Conservation (phyloP, 2,113 vertebrate species). For the Rhinichthys klamathensis region DNA sequence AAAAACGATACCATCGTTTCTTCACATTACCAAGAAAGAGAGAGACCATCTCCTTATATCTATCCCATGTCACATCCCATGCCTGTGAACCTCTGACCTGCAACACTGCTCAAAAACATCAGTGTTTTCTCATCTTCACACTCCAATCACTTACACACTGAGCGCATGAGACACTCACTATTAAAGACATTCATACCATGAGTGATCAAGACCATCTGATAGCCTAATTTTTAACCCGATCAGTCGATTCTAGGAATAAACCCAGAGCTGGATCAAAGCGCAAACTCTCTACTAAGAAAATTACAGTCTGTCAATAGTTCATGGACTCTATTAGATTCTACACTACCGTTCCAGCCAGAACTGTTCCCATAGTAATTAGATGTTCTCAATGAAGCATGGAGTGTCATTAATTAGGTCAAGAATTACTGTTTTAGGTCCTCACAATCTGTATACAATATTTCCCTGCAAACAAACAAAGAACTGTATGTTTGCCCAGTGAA, state of each 20-base stretch:
- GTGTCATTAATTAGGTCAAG: constrained; percentile 5
- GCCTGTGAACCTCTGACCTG: constrained; percentile 25
- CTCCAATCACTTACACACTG: constrained; percentile 1
- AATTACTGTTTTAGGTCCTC: not conserved
- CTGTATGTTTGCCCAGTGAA: not conserved
- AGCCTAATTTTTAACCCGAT: not conserved
- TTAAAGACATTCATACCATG: not conserved
- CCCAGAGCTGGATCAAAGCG: not conserved
- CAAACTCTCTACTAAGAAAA: not conserved
- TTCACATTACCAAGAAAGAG: not conserved
- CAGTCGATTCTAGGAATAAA: not conserved
- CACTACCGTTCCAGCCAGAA: not conserved
- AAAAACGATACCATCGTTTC: not conserved
- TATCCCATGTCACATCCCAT: constrained; percentile 31
- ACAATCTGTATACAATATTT: not conserved
- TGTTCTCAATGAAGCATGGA: not conserved
- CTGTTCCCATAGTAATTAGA: constrained; percentile 9
- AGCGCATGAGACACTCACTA: not conserved
- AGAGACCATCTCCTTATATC: not conserved
- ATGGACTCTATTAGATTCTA: not conserved
- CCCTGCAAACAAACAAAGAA: not conserved
- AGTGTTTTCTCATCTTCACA: constrained; percentile 20
- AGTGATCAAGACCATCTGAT: not conserved
- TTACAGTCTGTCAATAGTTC: not conserved
- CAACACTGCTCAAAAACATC: constrained; percentile 31